A percentile compares a stretch with the other conserved stretches of the same genome.
Evolutionary conservation across 1,140 invertebrate genomes (phyloP).

Genomic region (Apis laboriosa): DNA sequence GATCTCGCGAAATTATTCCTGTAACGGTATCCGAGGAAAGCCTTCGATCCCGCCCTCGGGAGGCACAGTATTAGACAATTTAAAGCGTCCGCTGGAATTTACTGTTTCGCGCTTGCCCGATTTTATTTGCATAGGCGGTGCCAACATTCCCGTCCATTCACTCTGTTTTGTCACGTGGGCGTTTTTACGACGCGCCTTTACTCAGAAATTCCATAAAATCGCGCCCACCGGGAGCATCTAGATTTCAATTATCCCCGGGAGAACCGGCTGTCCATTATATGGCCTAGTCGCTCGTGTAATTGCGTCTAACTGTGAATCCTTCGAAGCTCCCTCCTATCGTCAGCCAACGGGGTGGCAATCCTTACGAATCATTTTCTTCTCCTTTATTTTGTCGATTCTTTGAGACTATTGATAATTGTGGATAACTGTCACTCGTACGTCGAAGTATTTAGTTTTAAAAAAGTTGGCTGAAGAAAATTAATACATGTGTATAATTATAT

Average conservation of each 20-base stretch:
- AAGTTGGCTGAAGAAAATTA: too few relatives aligned
- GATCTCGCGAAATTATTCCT: constrained; percentile 48
- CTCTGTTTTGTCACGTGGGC: constrained; percentile 59
- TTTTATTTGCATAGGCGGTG: constrained; percentile 63
- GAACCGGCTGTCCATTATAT: constrained; percentile 67
- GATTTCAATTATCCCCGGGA: constrained; percentile 75
- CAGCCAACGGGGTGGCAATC: not conserved
- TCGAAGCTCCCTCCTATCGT: not conserved
- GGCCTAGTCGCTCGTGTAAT: constrained; percentile 74
- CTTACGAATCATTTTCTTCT: not conserved
- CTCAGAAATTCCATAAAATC: constrained; percentile 67
- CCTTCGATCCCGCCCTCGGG: constrained; percentile 33
- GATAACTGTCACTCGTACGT: too few relatives aligned
- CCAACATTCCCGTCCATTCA: not conserved
- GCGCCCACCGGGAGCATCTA: constrained; percentile 61
- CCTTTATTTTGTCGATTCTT: not conserved
- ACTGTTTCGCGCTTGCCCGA: constrained; percentile 45
- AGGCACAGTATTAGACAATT: constrained; percentile 52
- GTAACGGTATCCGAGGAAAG: constrained; percentile 50
- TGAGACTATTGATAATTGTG: too few relatives aligned
- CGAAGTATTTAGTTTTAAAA: too few relatives aligned
- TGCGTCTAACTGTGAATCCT: constrained; percentile 71
- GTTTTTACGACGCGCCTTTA: constrained; percentile 55
- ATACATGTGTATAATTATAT: too few relatives aligned
- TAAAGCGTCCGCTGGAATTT: constrained; percentile 51